A percentile compares a stretch with the other conserved stretches of the same genome.
Conservation (phyloP, 2,888 invertebrate genomes). For the Resseliella maxima region DNA sequence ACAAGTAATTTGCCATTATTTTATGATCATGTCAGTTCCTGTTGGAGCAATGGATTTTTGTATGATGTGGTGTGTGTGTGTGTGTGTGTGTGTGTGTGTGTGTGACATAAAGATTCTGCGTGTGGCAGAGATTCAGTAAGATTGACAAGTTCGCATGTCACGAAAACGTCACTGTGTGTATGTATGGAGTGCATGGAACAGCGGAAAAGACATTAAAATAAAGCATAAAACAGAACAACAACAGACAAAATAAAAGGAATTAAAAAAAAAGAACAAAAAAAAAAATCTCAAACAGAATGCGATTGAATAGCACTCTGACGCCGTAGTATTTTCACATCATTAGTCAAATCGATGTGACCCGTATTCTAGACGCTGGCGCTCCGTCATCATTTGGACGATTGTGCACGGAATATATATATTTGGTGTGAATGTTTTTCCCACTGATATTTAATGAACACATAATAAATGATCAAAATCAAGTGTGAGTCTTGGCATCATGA, state of each 20-base stretch:
- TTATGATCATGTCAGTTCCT: slow-evolving; percentile 23
- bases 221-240: not conserved
- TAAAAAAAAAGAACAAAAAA: not conserved
- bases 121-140: not conserved
- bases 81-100: not conserved
- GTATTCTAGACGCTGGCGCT: not conserved
- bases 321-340: slow-evolving; percentile 31
- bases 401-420: not conserved
- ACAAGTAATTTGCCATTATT: slow-evolving; percentile 9
- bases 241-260: not conserved
- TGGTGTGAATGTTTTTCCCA: not conserved
- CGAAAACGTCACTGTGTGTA: not conserved
- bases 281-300: not conserved
- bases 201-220: not conserved
- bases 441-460: not conserved
- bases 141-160: slow-evolving; percentile 34
- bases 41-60: too few species aligned
- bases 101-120: not conserved
- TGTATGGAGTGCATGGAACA: not conserved
- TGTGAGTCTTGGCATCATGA: not conserved
- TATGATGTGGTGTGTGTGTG: not conserved
- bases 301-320: not conserved
- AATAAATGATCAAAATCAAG: not conserved
- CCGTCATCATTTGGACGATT: not conserved
- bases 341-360: slow-evolving; percentile 45